phyloP scores from a whole-genome alignment of 2,888 invertebrate genomes.

The Synergus gifuensis region DNA sequence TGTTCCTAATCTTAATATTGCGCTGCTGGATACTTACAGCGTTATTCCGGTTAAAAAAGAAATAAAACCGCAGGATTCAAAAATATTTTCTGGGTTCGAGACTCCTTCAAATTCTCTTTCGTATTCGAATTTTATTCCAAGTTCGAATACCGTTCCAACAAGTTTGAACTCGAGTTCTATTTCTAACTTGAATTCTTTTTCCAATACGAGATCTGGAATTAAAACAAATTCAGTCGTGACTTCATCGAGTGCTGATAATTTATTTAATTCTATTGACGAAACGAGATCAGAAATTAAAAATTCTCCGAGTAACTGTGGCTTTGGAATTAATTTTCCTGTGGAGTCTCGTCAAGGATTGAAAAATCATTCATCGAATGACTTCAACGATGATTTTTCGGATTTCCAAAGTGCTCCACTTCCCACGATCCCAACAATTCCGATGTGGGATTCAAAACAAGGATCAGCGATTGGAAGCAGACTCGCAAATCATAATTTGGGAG shows the following conservation, averaged over 20 bases:
- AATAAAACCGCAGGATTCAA: neutral
- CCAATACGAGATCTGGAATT: neutral
- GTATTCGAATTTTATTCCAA: neutral
- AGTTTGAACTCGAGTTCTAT: neutral
- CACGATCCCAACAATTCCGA: conserved; percentile 63
- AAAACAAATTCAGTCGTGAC: neutral
- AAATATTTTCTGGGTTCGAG: neutral
- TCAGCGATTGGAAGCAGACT: conserved; percentile 77
- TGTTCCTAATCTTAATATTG: conserved; percentile 74
- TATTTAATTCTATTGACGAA: neutral
- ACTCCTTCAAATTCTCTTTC: conserved; percentile 19
- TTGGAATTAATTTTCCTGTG: conserved; percentile 8
- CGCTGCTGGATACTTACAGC: conserved; percentile 43
- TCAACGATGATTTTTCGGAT: conserved; percentile 78
- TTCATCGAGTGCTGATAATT: conserved; percentile 9
- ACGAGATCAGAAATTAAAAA: neutral
- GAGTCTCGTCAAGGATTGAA: conserved; percentile 50
- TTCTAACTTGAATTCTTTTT: neutral
- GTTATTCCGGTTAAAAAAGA: conserved; percentile 43
- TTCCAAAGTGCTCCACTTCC: conserved; percentile 77
- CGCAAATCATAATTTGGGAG: conserved; percentile 78
- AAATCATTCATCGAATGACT: conserved; percentile 56
- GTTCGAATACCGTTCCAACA: neutral
- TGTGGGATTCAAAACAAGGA: conserved; percentile 72
- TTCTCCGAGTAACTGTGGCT: conserved; percentile 10